Conservation (phyloP, 1,140 invertebrate genomes). For the Bombus breviceps region DNA sequence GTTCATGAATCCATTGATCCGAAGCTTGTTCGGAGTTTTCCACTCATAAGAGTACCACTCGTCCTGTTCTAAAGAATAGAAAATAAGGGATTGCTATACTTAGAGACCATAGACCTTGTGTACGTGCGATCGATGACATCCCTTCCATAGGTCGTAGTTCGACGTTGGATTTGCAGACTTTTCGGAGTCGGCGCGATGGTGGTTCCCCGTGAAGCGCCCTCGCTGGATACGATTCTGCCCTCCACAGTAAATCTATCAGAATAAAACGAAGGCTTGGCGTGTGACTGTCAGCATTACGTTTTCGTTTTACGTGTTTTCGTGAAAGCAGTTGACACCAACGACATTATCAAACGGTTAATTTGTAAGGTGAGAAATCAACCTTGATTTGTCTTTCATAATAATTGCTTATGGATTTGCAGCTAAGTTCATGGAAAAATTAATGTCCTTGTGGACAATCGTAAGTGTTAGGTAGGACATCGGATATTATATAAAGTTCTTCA, state of each 20-base stretch:
- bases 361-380: conserved; percentile 49
- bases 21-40: neutral
- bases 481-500: neutral
- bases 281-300: conserved; percentile 4
- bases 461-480: neutral
- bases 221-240: conserved; percentile 57
- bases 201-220: conserved; percentile 71
- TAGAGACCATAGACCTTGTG: conserved; percentile 61
- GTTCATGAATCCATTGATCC: neutral
- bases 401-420: neutral
- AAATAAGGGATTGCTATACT: conserved; percentile 6
- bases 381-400: conserved; percentile 31
- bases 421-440: neutral
- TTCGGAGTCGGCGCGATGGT: conserved; percentile 74
- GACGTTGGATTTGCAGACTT: conserved; percentile 64
- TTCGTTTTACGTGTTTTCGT: conserved; percentile 17
- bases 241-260: conserved; percentile 63
- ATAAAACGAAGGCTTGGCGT: conserved; percentile 57
- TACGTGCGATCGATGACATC: conserved; percentile 67
- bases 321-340: neutral
- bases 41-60: neutral
- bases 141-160: conserved; percentile 44
- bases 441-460: neutral
- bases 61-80: conserved; percentile 80
- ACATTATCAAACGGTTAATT: conserved; percentile 28